Percentiles rank a stretch among this genome's conserved stretches.
Conservation (phyloP, 2,113 vertebrate genomes). For the Telmatochromis sp. region DNA sequence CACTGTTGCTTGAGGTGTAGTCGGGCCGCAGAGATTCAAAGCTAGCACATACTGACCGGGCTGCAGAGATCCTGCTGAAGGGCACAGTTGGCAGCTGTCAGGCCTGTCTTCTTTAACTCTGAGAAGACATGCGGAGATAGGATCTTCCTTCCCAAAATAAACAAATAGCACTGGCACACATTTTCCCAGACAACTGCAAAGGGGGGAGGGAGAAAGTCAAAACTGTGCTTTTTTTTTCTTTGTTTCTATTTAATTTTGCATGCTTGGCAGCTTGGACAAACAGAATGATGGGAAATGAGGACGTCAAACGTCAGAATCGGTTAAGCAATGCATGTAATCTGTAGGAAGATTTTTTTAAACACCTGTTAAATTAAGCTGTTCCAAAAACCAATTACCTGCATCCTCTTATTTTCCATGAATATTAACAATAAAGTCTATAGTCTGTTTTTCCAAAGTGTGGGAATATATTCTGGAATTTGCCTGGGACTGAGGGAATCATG, state of each 20-base stretch:
- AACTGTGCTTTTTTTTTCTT: not conserved
- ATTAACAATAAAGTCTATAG: not conserved
- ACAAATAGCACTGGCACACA: slow-evolving; percentile 56
- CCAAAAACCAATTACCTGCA: not conserved
- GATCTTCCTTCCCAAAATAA: slow-evolving; percentile 61
- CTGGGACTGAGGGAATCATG: slow-evolving; percentile 34
- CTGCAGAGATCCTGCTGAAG: slow-evolving; percentile 40
- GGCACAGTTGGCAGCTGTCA: slow-evolving; percentile 68
- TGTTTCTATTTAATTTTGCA: not conserved
- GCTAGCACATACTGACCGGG: not conserved
- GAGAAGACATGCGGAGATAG: slow-evolving; percentile 54
- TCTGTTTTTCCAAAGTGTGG: slow-evolving; percentile 32
- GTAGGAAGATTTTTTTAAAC: not conserved
- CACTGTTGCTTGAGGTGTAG: slow-evolving; percentile 4
- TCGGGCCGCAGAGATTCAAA: not conserved
- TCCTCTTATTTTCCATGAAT: not conserved
- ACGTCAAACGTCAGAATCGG: not conserved
- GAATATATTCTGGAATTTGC: slow-evolving; percentile 38
- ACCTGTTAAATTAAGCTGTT: not conserved
- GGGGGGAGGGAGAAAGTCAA: not conserved
- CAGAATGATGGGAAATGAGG: not conserved
- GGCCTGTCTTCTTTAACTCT: slow-evolving; percentile 53
- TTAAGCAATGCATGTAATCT: not conserved
- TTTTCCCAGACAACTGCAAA: slow-evolving; percentile 15
- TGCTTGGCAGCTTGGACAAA: not conserved